phyloP scores from a whole-genome alignment of 2,888 invertebrate genomes.

The Resseliella maxima region DNA sequence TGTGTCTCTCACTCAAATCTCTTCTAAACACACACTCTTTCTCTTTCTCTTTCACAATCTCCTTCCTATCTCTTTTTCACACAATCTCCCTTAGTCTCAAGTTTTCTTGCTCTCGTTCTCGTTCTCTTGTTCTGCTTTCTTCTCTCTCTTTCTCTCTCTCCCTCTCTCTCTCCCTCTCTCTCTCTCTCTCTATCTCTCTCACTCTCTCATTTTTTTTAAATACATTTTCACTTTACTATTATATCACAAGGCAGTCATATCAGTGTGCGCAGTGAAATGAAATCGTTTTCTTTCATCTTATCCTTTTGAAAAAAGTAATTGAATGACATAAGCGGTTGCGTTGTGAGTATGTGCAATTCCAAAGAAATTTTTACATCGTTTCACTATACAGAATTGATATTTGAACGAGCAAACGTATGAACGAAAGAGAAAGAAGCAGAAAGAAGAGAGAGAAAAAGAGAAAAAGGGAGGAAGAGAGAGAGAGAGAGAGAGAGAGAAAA shows the following conservation, averaged over 20 bases:
- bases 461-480: no score
- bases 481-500: no score
- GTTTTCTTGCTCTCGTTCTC: not conserved
- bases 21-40: not conserved
- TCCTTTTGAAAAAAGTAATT: slow-evolving; percentile 34
- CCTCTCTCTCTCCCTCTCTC: not conserved
- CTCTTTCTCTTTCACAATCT: not conserved
- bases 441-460: not conserved
- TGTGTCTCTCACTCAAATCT: not conserved
- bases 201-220: not conserved
- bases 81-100: not conserved
- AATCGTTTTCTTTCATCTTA: slow-evolving; percentile 35
- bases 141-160: not conserved
- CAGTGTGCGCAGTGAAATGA: not conserved
- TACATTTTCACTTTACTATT: slow-evolving; percentile 8
- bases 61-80: no score
- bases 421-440: not conserved
- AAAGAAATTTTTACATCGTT: slow-evolving; percentile 28
- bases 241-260: not conserved
- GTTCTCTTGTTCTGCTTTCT: not conserved
- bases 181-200: not conserved
- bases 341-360: slow-evolving; percentile 39
- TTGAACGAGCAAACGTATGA: not conserved
- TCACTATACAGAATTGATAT: not conserved
- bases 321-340: slow-evolving; percentile 27